These are phyloP conservation scores for Potorous gilbertii DNA, from an alignment of 2,797 vertebrate genomes.

Conservation along the genomic window DNA sequence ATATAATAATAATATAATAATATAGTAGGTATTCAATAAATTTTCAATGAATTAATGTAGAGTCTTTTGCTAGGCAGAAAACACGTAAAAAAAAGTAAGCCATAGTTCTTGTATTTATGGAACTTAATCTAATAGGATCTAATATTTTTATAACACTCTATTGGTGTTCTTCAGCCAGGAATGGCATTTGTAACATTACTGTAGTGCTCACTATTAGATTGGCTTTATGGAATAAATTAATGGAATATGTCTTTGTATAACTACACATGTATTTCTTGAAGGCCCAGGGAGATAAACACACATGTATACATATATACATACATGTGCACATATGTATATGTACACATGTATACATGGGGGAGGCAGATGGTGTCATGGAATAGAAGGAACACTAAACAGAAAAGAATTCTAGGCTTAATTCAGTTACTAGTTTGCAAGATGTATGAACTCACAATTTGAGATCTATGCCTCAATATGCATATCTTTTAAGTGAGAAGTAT, in stretches of 20 bases:
- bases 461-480: not conserved
- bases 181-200: not conserved
- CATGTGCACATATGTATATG: rapidly evolving
- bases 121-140: not conserved
- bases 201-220: not conserved
- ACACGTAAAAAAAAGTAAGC: too few species aligned
- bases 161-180: not conserved
- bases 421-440: not conserved
- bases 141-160: not conserved
- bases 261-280: not conserved
- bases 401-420: not conserved
- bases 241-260: not conserved
- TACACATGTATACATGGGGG: too few species aligned
- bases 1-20: too few species aligned
- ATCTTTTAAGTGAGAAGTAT: not conserved
- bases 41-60: too few species aligned
- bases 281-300: not conserved
- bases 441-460: not conserved
- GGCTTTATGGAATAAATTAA: not conserved
- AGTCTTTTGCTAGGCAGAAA: too few species aligned
- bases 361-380: not conserved
- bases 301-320: too few species aligned
- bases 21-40: too few species aligned
- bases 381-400: not conserved
- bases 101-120: too few species aligned